A percentile compares a stretch with the other conserved stretches of the same genome.
Evolutionary conservation across 2,797 vertebrate species (phyloP).

Genomic region (Anableps anableps): DNA sequence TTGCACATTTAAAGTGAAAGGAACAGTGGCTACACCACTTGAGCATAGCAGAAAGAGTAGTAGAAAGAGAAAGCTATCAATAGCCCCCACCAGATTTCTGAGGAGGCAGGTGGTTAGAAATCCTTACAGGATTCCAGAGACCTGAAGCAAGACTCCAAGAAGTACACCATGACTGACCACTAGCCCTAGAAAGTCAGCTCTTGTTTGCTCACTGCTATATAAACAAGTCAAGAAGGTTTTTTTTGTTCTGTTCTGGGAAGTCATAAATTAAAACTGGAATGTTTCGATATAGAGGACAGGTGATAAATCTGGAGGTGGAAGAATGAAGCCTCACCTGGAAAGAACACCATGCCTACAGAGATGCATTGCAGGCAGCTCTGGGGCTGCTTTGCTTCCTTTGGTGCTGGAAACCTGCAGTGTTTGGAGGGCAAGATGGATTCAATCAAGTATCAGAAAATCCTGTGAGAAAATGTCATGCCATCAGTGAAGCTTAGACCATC

Average conservation of each 20-base stretch:
- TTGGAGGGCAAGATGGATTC: not conserved
- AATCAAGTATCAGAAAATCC: not conserved
- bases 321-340: not conserved
- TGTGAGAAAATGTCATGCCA: not conserved
- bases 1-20: not conserved
- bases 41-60: too few species aligned
- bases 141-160: not conserved
- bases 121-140: not conserved
- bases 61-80: not conserved
- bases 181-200: not conserved
- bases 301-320: not conserved
- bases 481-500: not conserved
- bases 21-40: not conserved
- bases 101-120: not conserved
- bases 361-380: not conserved
- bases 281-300: not conserved
- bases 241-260: not conserved
- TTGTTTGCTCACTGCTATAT: not conserved
- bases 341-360: not conserved
- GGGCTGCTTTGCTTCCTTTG: not conserved
- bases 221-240: not conserved
- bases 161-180: not conserved
- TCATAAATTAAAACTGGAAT: not conserved
- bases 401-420: not conserved
- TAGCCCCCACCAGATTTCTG: not conserved